Base-by-base conservation (phyloP, 2,797 vertebrate genomes). In the Eupleurogrammus muticus region DNA sequence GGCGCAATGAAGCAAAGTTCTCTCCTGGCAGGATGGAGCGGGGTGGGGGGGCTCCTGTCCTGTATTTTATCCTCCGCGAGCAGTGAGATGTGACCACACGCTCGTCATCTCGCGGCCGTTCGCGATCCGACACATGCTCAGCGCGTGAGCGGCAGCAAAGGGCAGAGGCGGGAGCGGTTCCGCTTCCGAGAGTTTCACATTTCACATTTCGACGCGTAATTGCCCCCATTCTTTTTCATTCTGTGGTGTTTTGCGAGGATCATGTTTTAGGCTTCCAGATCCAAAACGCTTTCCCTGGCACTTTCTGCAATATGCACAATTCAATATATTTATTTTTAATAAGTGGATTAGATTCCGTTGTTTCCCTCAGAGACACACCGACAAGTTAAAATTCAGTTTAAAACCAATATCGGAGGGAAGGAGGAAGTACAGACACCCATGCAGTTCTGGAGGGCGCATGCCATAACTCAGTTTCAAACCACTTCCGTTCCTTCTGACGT, bases 351-450 rank as follows among this genome's bases (percentile, higher is more conserved):
- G 66, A 84, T 84, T 83, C 48, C 5, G 50, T 35, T 77, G n/a
- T n/a, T 75, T 19, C 75, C 61, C 77, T 59, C 2, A 9, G 70
- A 74, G 76, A 79, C 52, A 50, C 24, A 54, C 32, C 52, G 78
- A 73, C 66, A 70, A 63, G 59, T 65, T 57, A 50, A 59, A 81
- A 81, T 82, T 66, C 20, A 50, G 66, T 86, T 86, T 87, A 81
- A 83, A 84, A 84, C 80, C 75, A 90, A 82, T 84, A 85, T 83
- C 67, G 16, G 51, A 32, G 42, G 19, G 53, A 66, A 59, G 49
- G 52, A 16, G 12, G 38, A 62, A 44, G 3, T 59, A 42, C 36
- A 46, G 63, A 59, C 23, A 36, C 7, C 28, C 48, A 6, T 73
- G 67, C 14, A 34, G 20, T 49, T 78, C 83, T 55, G 64, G 73